Base-by-base conservation (phyloP, 2,113 vertebrate species). In the Odontesthes bonariensis region DNA sequence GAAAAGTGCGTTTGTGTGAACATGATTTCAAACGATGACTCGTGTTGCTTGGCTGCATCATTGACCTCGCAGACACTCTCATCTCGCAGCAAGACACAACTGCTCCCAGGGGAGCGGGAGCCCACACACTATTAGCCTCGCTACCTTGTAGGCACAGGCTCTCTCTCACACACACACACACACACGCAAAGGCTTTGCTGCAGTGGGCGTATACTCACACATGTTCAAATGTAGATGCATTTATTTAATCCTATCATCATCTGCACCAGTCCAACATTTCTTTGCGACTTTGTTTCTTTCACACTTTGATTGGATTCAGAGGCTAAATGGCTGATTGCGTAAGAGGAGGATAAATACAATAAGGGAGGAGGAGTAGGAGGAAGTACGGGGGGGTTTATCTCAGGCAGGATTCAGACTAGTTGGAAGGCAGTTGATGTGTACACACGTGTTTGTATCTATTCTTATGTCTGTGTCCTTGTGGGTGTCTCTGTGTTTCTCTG, bases 81-180 rank as follows among this genome's bases (percentile, higher is more conserved):
- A 67, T 67, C 66, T 61, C 74, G 64, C 72, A 69, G 57, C 79
- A 68, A 73, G 73, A 75, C 69, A 62, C 67, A 72, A 73, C 70
- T 62, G 44, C 23, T 84, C 78, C 67, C 8, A 11, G 27, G 80
- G 64, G 77, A 76, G 49, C 4, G 0, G 64, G n/a, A 73, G 47
- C 82, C 63, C 64, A 80, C 78, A 79, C 78, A 72, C 71, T 52
- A 72, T 83, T 81, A 86, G 78, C 83, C 78, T 69, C 13, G 67
- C 82, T 73, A 86, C 82, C 86, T 77, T 57, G 61, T 54, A 32
- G 73, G 33, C 55, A 19, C 9, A 38, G 38, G 40, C 10, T 42
- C 40, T 42, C 8, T 40, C 49, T 67, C 71, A 16, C 51, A 42
- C 67, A 46, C 51, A 64, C 52, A 60, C 52, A 72, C 63, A 67